Conservation (phyloP, 1,140 invertebrate genomes). For the Yoshiicerus persimilis region DNA sequence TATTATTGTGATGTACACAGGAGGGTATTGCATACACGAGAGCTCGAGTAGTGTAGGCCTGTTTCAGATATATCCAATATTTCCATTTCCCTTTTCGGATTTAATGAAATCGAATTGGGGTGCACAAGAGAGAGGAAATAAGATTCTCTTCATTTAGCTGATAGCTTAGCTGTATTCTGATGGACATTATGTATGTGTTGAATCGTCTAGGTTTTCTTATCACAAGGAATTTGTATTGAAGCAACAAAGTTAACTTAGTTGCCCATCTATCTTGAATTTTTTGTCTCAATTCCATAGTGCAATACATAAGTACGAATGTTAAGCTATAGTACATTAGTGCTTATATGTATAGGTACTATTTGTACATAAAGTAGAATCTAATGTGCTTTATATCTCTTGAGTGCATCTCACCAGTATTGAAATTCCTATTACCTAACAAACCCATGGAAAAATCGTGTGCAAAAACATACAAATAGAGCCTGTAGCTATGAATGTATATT, state of each 20-base stretch:
- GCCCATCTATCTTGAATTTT: background rate
- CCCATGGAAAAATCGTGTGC: background rate
- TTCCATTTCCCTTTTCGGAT: background rate
- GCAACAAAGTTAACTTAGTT: background rate
- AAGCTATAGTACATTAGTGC: background rate
- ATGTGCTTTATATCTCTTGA: background rate
- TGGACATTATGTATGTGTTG: background rate
- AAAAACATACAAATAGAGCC: background rate
- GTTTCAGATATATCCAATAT: background rate
- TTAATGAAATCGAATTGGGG: background rate
- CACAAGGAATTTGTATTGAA: background rate
- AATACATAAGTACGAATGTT: background rate
- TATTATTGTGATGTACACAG: background rate
- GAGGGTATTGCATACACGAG: background rate
- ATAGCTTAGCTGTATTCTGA: background rate
- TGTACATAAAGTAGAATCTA: slow-evolving; percentile 12
- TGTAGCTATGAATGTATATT: background rate
- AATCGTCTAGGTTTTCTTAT: background rate
- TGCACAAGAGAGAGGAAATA: background rate
- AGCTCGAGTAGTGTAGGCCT: background rate
- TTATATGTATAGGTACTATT: background rate
- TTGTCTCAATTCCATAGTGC: background rate
- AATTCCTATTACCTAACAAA: background rate
- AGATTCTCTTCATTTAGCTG: background rate
- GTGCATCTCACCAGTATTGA: background rate